These are phyloP conservation scores for Atractosteus spatula DNA, from an alignment of 2,113 vertebrate genomes.

Conservation along the genomic window DNA sequence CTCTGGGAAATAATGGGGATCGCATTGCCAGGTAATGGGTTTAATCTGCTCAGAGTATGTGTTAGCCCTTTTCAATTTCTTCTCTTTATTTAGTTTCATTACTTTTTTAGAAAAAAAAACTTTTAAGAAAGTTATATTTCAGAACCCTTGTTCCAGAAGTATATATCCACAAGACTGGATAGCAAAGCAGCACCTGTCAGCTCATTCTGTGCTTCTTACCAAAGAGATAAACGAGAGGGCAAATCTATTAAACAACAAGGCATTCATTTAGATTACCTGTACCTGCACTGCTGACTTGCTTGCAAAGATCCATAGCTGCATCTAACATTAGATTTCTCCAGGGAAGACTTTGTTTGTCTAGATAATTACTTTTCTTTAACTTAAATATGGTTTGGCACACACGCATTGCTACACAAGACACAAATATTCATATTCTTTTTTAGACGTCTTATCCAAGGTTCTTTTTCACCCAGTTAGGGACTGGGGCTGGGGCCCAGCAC, in stretches of 20 bases:
- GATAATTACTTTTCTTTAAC: too few relatives aligned
- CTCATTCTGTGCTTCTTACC: conserved; percentile 24
- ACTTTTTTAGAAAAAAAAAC: background rate
- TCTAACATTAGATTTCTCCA: too few relatives aligned
- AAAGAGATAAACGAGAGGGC: conserved; percentile 5
- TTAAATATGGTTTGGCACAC: too few relatives aligned
- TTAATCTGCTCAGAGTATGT: conserved; percentile 28
- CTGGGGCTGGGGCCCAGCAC: too few relatives aligned
- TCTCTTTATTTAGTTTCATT: background rate
- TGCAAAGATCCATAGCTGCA: background rate
- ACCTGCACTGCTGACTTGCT: conserved; percentile 28
- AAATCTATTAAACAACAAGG: conserved; percentile 10
- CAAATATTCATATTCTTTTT: too few relatives aligned
- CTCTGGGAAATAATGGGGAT: conserved; percentile 33
- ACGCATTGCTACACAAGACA: too few relatives aligned
- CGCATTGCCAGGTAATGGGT: conserved; percentile 32
- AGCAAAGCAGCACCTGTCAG: conserved; percentile 16
- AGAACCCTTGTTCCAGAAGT: background rate
- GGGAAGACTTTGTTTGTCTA: too few relatives aligned
- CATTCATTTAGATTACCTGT: conserved; percentile 39
- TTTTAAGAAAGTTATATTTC: too few relatives aligned
- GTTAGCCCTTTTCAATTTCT: background rate
- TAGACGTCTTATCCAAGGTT: too few relatives aligned
- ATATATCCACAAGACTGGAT: background rate
- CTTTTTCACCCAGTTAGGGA: too few relatives aligned